Percentiles rank a stretch among this genome's conserved stretches.
These are phyloP conservation scores for Saiga tatarica DNA, from an alignment of 2,113 vertebrate genomes.

Conservation along the genomic window DNA sequence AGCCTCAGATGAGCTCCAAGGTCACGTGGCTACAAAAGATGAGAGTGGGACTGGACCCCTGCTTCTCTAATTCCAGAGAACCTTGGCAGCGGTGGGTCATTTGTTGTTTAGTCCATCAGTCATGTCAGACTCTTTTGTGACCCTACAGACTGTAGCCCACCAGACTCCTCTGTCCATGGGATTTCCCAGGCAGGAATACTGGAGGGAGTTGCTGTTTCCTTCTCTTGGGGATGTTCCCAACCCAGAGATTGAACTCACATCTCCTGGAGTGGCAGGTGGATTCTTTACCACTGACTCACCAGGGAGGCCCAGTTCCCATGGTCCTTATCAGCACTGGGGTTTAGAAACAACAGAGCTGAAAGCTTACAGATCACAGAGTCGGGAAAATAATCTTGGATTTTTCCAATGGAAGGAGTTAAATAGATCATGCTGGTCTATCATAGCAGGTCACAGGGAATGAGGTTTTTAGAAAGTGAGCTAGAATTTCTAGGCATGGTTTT, in stretches of 20 bases:
- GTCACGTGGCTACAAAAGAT: neutral
- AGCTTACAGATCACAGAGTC: neutral
- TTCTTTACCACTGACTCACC: neutral
- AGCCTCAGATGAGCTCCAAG: neutral
- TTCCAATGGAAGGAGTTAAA: neutral
- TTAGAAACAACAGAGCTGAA: neutral
- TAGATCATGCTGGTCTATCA: neutral
- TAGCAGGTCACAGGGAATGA: neutral
- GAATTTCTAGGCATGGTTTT: neutral
- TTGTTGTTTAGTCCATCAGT: neutral
- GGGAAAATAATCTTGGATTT: neutral
- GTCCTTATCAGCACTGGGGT: neutral
- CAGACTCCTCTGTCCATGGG: neutral
- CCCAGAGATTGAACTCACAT: neutral
- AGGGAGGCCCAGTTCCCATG: neutral
- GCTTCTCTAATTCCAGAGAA: neutral
- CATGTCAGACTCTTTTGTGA: neutral
- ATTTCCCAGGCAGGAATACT: neutral
- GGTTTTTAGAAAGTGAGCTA: neutral
- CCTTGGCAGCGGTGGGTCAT: fast-evolving
- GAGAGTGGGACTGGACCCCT: neutral
- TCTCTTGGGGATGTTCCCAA: neutral
- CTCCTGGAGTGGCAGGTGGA: neutral
- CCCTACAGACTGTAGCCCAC: neutral
- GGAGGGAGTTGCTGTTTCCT: neutral